These are phyloP conservation scores for Heliconius himera DNA, from an alignment of 1,140 invertebrate species.

Conservation along the genomic window DNA sequence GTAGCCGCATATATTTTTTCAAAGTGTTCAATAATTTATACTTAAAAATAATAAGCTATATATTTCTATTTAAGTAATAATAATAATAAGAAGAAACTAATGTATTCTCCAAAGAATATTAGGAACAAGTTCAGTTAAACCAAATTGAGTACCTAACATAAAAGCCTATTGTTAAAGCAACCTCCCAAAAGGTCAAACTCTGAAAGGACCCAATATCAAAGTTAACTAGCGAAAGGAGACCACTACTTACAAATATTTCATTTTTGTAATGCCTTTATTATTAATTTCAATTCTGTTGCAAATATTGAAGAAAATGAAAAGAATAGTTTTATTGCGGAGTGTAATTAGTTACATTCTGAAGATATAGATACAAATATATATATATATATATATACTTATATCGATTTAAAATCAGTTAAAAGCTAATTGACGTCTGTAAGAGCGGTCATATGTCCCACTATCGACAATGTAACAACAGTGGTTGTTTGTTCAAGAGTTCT, in stretches of 20 bases:
- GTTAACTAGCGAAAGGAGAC: background rate
- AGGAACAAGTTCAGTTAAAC: background rate
- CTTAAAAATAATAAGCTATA: background rate
- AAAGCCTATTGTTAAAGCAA: slow-evolving; percentile 20
- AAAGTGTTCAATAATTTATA: too few species aligned
- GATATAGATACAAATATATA: too few species aligned
- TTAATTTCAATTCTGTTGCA: background rate
- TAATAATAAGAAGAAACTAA: background rate
- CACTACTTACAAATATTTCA: slow-evolving; percentile 2
- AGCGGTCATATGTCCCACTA: too few species aligned
- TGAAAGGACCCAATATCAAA: slow-evolving; percentile 1
- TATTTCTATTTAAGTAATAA: background rate
- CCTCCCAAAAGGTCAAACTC: slow-evolving; percentile 17
- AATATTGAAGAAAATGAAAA: background rate
- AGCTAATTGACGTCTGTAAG: too few species aligned
- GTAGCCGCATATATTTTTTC: too few species aligned
- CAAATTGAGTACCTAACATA: background rate
- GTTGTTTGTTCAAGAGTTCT: too few species aligned
- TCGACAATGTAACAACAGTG: too few species aligned
- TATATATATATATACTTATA: too few species aligned
- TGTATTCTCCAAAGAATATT: background rate
- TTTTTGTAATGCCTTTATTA: background rate
- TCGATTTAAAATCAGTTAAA: too few species aligned
- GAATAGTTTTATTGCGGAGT: background rate
- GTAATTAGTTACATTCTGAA: too few species aligned